phyloP scores from a whole-genome alignment of 92 coral and sea anemone species.

The Montipora capitata region DNA sequence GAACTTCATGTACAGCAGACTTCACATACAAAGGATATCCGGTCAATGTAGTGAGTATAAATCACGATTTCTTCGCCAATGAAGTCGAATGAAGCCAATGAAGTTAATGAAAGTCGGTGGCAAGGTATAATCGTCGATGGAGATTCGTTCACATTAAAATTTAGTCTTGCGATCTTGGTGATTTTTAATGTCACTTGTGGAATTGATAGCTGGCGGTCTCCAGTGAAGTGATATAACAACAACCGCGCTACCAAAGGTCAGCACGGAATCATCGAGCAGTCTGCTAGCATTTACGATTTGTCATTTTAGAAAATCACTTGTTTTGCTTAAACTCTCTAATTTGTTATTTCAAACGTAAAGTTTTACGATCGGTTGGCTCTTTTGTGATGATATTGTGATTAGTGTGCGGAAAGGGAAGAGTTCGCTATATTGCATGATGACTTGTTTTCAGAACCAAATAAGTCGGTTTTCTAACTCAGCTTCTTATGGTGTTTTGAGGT shows the following conservation, averaged over 20 bases:
- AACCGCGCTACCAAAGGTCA: constrained; percentile 82
- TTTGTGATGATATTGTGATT: neutral
- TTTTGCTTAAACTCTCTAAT: neutral
- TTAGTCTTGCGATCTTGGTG: constrained; percentile 6
- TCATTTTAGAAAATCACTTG: constrained; percentile 44
- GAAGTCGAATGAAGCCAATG: constrained; percentile 4
- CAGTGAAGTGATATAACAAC: constrained; percentile 87
- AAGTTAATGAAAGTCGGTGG: neutral
- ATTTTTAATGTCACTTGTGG: constrained; percentile 28
- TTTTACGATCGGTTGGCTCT: constrained; percentile 12
- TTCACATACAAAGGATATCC: constrained; percentile 98
- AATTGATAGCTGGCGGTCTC: constrained; percentile 78
- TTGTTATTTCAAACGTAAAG: constrained; percentile 5
- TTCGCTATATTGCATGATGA: constrained; percentile 12
- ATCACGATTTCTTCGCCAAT: constrained; percentile 22
- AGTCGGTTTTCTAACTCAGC: constrained; percentile 19
- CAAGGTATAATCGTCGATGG: neutral
- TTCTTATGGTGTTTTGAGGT: constrained; percentile 16
- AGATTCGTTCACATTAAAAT: neutral
- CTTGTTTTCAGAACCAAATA: constrained; percentile 15
- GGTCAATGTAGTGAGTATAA: constrained; percentile 94
- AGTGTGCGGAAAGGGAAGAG: neutral
- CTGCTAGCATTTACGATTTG: constrained; percentile 54
- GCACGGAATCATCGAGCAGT: constrained; percentile 74
- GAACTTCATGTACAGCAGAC: constrained; percentile 92